Conservation (phyloP, 2,888 invertebrate species). For the Meiosimyza platycephala region DNA sequence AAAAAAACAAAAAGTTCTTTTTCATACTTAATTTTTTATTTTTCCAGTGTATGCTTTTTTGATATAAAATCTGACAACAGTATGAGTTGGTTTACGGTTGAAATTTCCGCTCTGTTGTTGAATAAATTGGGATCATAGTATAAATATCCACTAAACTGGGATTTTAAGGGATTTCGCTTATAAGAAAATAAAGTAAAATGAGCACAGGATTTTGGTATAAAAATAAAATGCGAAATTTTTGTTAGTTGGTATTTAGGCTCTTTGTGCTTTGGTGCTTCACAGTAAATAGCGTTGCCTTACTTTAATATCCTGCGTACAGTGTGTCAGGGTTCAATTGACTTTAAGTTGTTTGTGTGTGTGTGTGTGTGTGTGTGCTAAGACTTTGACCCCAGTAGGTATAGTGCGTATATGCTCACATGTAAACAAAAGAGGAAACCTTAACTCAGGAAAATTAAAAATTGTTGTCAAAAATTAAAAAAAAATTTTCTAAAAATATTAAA, state of each 20-base stretch:
- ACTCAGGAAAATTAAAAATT: too few relatives aligned
- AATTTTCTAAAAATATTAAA: too few relatives aligned
- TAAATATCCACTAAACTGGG: constrained; percentile 61
- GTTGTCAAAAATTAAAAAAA: too few relatives aligned
- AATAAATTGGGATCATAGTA: constrained; percentile 42
- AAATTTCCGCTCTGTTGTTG: not conserved
- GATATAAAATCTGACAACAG: too few relatives aligned
- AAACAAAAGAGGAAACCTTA: too few relatives aligned
- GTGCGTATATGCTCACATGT: too few relatives aligned
- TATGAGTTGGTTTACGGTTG: too few relatives aligned
- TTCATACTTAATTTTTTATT: not conserved
- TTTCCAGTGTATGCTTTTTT: too few relatives aligned
- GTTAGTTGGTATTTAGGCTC: not conserved
- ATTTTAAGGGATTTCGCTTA: constrained; percentile 44
- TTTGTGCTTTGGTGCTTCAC: too few relatives aligned
- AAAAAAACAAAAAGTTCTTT: too few relatives aligned
- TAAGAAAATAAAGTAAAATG: constrained; percentile 14
- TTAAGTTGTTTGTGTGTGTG: not conserved
- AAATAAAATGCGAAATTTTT: constrained; percentile 14
- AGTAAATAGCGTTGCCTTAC: not conserved
- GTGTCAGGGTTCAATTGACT: constrained; percentile 9
- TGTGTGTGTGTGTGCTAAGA: not conserved
- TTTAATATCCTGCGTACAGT: constrained; percentile 11
- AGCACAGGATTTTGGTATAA: not conserved
- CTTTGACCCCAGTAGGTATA: too few relatives aligned